These are phyloP conservation scores for Malacosoma neustria DNA, from an alignment of 2,888 invertebrate genomes.

Conservation along the genomic window DNA sequence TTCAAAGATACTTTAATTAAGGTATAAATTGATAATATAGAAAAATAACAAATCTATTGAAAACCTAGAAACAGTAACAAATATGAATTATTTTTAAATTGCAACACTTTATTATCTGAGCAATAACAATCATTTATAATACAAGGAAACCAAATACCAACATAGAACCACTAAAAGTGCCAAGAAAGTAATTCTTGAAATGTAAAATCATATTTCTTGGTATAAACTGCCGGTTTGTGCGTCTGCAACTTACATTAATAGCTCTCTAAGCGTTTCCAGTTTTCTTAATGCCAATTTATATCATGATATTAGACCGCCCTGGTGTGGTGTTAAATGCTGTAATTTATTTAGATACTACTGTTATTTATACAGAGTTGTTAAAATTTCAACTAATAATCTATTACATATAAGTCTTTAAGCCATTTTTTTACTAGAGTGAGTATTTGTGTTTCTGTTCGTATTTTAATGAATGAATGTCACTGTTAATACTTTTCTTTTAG, in stretches of 20 bases:
- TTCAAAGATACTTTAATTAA: no score
- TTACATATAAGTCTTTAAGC: no score
- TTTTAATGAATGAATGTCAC: no score
- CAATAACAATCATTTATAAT: neutral
- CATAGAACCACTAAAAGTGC: neutral
- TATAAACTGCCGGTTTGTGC: slow-evolving; percentile 1
- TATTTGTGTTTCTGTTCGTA: no score
- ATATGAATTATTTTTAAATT: no score
- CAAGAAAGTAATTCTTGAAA: neutral
- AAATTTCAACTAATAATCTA: no score
- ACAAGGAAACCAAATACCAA: neutral
- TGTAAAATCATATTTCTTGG: slow-evolving; percentile 4
- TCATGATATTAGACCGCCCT: neutral
- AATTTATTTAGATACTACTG: slow-evolving; percentile 1
- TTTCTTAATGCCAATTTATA: neutral
- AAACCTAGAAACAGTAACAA: no score
- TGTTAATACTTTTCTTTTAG: no score
- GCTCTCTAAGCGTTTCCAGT: neutral
- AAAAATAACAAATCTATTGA: no score
- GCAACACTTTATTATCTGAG: neutral
- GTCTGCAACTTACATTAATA: slow-evolving; percentile 4
- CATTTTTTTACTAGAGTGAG: no score
- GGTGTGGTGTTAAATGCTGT: neutral
- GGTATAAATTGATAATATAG: no score
- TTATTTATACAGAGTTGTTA: no score